Evolutionary conservation across 2,888 invertebrate genomes (phyloP).

Genomic region (Beris chalybata): DNA sequence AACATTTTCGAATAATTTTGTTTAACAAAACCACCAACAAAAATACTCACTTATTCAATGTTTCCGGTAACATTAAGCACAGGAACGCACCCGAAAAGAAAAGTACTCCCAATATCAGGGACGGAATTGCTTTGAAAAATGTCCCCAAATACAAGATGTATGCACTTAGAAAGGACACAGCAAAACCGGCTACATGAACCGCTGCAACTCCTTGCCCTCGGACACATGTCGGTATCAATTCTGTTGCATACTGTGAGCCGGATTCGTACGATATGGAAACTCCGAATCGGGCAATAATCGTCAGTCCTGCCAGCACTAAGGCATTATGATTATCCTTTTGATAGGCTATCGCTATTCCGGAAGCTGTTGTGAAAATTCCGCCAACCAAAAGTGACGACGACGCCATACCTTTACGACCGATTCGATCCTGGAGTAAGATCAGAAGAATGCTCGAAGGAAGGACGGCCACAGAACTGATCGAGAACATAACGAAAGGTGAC

Average conservation of each 20-base stretch:
- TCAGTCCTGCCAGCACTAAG: constrained; percentile 55
- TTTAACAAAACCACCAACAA: background rate
- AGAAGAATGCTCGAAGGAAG: constrained; percentile 61
- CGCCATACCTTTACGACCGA: constrained; percentile 61
- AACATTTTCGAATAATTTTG: background rate
- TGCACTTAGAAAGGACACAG: constrained; percentile 64
- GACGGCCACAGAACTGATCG: constrained; percentile 60
- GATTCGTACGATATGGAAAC: constrained; percentile 67
- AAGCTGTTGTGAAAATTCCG: constrained; percentile 59
- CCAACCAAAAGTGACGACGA: constrained; percentile 60
- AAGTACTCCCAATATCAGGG: constrained; percentile 59
- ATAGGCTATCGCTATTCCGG: constrained; percentile 54
- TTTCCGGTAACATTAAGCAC: constrained; percentile 64
- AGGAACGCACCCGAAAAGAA: constrained; percentile 59
- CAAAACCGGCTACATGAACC: constrained; percentile 64
- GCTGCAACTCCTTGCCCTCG: constrained; percentile 65
- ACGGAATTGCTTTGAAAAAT: constrained; percentile 57
- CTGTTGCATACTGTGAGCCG: constrained; percentile 66
- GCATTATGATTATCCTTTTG: constrained; percentile 43
- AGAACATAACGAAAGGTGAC: constrained; percentile 62
- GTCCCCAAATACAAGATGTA: constrained; percentile 59
- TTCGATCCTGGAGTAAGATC: constrained; percentile 53
- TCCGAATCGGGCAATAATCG: constrained; percentile 61
- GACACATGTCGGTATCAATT: constrained; percentile 65
- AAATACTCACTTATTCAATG: constrained; percentile 51